These are phyloP conservation scores for Drosophila sturtevanti DNA, from an alignment of 1,140 invertebrate species.

Conservation along the genomic window DNA sequence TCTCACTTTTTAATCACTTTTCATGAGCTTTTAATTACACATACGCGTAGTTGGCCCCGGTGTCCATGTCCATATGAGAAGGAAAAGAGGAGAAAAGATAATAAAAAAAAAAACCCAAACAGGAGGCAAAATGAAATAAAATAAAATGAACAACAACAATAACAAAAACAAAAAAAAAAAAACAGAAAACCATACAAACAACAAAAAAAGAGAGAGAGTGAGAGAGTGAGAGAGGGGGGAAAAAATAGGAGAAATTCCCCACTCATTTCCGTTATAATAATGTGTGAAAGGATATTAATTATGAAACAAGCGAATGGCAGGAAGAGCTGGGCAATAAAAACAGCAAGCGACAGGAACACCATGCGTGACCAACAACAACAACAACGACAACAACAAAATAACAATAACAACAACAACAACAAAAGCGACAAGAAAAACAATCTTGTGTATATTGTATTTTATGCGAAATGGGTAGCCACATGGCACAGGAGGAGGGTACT, in stretches of 20 bases:
- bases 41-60: conserved; percentile 31
- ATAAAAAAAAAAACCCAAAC: not conserved
- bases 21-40: conserved; percentile 78
- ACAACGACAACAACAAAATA: conserved; percentile 56
- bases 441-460: conserved; percentile 70
- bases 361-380: conserved; percentile 76
- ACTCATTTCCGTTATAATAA: conserved; percentile 77
- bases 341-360: conserved; percentile 72
- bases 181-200: conserved; percentile 18
- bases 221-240: too few relatives aligned
- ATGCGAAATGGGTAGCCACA: conserved; percentile 44
- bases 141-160: conserved; percentile 38
- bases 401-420: conserved; percentile 46
- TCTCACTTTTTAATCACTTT: conserved; percentile 79
- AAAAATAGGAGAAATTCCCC: conserved; percentile 35
- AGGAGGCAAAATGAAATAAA: conserved; percentile 52
- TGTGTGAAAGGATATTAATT: conserved; percentile 81
- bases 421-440: conserved; percentile 35
- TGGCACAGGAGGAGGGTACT: conserved; percentile 10
- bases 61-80: not conserved
- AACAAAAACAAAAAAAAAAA: conserved; percentile 7
- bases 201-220: too few relatives aligned
- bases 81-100: too few relatives aligned
- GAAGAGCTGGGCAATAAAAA: conserved; percentile 73
- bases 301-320: conserved; percentile 76